Conservation (phyloP, 1,140 invertebrate species). For the Ostrea denselamellosa region DNA sequence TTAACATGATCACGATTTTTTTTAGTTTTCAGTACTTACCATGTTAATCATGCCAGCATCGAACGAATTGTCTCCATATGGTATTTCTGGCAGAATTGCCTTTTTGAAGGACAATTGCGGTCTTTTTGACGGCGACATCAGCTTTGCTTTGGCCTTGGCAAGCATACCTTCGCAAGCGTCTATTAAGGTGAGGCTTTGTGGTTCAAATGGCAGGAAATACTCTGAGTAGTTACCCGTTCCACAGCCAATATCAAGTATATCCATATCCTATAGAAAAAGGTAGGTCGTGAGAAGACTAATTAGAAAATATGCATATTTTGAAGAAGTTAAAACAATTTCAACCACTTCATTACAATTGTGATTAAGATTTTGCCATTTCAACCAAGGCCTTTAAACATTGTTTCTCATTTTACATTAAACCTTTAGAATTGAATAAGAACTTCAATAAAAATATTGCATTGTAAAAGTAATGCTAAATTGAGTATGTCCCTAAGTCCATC, state of each 20-base stretch:
- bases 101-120: not conserved
- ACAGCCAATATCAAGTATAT: constrained; percentile 38
- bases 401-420: no score
- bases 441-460: no score
- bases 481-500: no score
- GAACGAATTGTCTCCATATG: constrained; percentile 1
- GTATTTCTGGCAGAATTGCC: constrained; percentile 2
- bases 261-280: not conserved
- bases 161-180: constrained; percentile 53
- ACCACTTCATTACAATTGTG: no score
- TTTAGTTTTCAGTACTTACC: not conserved
- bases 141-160: constrained; percentile 49
- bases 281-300: no score
- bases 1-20: not conserved
- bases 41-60: constrained; percentile 38
- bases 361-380: no score
- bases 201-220: constrained; percentile 39
- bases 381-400: no score
- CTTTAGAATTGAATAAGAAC: no score
- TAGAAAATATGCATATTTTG: no score
- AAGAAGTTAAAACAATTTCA: no score
- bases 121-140: not conserved
- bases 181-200: constrained; percentile 36
- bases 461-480: no score
- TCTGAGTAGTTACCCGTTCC: constrained; percentile 57